A percentile compares a stretch with the other conserved stretches of the same genome.
Conservation (phyloP, 2,888 invertebrate genomes). For the Cataglyphis livida region DNA sequence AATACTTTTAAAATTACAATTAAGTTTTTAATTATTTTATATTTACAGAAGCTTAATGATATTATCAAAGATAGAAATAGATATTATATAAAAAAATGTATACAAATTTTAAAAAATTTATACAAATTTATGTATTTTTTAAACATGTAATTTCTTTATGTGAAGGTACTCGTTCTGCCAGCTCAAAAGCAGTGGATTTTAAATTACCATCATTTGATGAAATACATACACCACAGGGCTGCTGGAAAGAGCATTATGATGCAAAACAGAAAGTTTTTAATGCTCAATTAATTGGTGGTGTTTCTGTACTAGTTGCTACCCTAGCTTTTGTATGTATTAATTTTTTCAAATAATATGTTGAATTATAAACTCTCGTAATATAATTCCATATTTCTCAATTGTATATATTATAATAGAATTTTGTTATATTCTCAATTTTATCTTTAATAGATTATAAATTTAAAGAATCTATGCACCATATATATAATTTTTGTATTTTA, state of each 20-base stretch:
- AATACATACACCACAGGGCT: slow-evolving; percentile 91
- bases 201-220: slow-evolving; percentile 90
- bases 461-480: not conserved
- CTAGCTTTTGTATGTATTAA: slow-evolving; percentile 85
- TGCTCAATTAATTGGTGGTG: slow-evolving; percentile 88
- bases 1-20: not conserved
- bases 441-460: not conserved
- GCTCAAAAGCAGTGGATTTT: slow-evolving; percentile 52
- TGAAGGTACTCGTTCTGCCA: slow-evolving; percentile 72
- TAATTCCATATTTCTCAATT: not conserved
- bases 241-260: slow-evolving; percentile 91
- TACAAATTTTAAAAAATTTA: not conserved
- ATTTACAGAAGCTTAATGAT: not conserved
- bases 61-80: not conserved
- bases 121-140: not conserved
- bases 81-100: not conserved
- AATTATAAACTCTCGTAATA: not conserved
- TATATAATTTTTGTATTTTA: not conserved
- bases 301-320: slow-evolving; percentile 83
- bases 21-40: not conserved
- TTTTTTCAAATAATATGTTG: not conserved
- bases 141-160: not conserved
- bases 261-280: slow-evolving; percentile 91
- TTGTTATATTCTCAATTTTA: not conserved
- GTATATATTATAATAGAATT: not conserved